Percentiles rank a stretch among this genome's conserved stretches.
Evolutionary conservation across 2,113 vertebrate species (phyloP).

Genomic region (Girardinichthys multiradiatus): DNA sequence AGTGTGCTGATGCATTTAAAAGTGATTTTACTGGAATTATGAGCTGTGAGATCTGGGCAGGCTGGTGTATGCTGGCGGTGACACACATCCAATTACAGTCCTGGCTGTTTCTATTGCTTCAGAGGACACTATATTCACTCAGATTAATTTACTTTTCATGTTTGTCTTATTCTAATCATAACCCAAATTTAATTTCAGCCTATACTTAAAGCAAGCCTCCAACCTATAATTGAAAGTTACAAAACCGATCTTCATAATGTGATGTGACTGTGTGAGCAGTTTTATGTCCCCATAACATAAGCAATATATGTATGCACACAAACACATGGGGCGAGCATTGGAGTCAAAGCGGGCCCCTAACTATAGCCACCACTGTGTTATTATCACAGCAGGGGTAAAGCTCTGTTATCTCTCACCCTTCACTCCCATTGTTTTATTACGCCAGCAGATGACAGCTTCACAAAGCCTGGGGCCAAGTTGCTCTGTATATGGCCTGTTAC

Average conservation of each 20-base stretch:
- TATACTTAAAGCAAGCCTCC: neutral
- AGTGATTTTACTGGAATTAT: conserved; percentile 44
- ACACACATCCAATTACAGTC: neutral
- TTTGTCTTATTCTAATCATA: neutral
- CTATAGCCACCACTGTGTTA: conserved; percentile 66
- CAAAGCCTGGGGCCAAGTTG: conserved; percentile 41
- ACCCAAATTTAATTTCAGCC: neutral
- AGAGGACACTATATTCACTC: neutral
- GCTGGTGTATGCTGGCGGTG: neutral
- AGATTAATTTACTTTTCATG: neutral
- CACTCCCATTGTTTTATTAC: conserved; percentile 74
- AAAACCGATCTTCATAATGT: neutral
- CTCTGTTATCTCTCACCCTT: conserved; percentile 73
- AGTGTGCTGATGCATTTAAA: conserved; percentile 4
- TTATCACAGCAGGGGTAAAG: conserved; percentile 68
- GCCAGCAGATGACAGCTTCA: conserved; percentile 66
- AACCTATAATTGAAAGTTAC: neutral
- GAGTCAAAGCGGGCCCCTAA: conserved; percentile 62
- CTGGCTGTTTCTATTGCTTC: neutral
- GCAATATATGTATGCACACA: neutral
- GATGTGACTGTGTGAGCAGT: neutral
- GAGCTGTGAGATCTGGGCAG: conserved; percentile 32
- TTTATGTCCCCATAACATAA: conserved; percentile 1
- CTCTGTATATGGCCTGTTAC: conserved; percentile 47
- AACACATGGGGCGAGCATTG: conserved; percentile 32